These are phyloP conservation scores for Slavum lentiscoides DNA, from an alignment of 2,888 invertebrate species.

Conservation along the genomic window DNA sequence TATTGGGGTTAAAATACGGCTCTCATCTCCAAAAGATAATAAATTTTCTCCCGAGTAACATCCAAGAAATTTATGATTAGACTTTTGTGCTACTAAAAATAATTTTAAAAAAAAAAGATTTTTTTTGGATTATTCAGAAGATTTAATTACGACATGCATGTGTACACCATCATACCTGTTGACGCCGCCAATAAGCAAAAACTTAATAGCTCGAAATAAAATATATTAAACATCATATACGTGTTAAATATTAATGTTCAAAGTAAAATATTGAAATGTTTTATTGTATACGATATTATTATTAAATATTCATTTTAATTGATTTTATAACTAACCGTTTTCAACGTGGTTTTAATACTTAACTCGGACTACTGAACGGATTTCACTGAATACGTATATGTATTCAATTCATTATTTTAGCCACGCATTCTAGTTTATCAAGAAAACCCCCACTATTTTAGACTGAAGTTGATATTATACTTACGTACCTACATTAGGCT, in stretches of 20 bases:
- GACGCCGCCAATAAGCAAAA: constrained; percentile 12
- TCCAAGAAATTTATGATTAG: constrained; percentile 18
- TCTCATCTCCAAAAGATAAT: constrained; percentile 23
- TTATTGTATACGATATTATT: no score
- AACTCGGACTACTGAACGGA: no score
- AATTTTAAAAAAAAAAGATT: not conserved
- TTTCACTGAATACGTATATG: no score
- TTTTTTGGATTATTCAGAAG: not conserved
- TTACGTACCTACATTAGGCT: not conserved
- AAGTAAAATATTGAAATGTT: not conserved
- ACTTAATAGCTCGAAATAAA: not conserved
- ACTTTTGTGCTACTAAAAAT: not conserved
- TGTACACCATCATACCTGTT: not conserved
- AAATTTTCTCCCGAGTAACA: constrained; percentile 19
- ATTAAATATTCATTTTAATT: no score
- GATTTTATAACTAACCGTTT: no score
- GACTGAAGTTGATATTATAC: not conserved
- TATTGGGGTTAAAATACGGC: not conserved
- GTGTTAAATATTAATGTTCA: not conserved
- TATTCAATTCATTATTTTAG: no score
- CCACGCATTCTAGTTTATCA: constrained; percentile 15
- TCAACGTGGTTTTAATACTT: no score
- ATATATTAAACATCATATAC: not conserved
- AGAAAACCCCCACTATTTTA: constrained; percentile 23
- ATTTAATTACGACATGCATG: no score